These are phyloP conservation scores for Epizoanthus illoricatus DNA, from an alignment of 92 coral and sea anemone species.

Conservation along the genomic window DNA sequence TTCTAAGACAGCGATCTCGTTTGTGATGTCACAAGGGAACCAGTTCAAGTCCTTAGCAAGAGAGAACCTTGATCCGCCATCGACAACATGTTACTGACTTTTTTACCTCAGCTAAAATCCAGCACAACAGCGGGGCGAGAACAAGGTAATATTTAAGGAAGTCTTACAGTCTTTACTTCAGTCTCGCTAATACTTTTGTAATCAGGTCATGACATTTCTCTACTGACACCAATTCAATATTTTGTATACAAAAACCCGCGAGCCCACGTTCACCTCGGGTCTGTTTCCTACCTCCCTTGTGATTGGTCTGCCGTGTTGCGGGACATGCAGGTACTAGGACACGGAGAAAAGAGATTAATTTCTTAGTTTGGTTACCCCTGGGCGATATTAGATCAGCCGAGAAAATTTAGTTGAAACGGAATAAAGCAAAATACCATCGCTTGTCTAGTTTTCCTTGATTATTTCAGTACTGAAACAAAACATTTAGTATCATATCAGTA, in stretches of 20 bases:
- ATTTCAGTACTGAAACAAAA: neutral
- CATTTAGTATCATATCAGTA: too few species aligned
- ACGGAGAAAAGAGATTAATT: neutral
- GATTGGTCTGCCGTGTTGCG: slow-evolving; percentile 13
- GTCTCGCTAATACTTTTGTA: neutral
- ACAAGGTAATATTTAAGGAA: neutral
- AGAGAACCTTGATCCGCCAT: slow-evolving; percentile 16
- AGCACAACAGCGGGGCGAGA: neutral
- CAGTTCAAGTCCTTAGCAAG: neutral
- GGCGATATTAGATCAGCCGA: neutral
- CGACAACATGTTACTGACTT: too few species aligned
- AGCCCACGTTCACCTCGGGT: neutral
- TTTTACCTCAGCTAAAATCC: neutral
- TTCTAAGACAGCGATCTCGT: neutral
- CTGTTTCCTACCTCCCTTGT: neutral
- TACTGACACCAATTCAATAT: slow-evolving; percentile 23
- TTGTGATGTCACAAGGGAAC: neutral
- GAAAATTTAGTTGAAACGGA: neutral
- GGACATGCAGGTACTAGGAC: slow-evolving; percentile 7
- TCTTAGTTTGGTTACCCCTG: slow-evolving; percentile 13
- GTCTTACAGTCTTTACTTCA: slow-evolving; percentile 1
- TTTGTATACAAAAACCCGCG: slow-evolving; percentile 41
- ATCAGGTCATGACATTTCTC: slow-evolving; percentile 16
- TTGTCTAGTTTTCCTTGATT: neutral
- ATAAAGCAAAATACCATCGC: neutral